These are phyloP conservation scores for Zenarchopterus dispar DNA, from an alignment of 2,797 vertebrate genomes.

Conservation along the genomic window DNA sequence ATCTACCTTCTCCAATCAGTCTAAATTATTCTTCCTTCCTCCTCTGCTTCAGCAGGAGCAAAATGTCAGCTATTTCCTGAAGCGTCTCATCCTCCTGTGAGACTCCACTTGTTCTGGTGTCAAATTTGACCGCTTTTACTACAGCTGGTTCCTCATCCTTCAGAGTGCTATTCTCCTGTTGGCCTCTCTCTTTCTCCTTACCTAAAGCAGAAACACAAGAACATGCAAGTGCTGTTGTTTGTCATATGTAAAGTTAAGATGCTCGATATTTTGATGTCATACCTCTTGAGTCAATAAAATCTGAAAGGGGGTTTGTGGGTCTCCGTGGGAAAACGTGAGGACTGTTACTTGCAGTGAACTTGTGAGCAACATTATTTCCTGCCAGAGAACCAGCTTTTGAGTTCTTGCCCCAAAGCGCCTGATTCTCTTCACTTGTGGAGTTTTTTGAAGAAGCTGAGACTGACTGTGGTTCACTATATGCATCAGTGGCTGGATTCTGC, in stretches of 20 bases:
- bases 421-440: conserved; percentile 24
- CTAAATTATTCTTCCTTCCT: conserved; percentile 14
- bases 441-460: neutral
- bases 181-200: conserved; percentile 24
- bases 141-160: conserved; percentile 21
- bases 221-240: neutral
- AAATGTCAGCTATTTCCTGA: conserved; percentile 70
- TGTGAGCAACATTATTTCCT: conserved; percentile 23
- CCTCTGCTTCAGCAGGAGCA: conserved; percentile 71
- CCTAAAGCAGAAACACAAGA: conserved; percentile 26
- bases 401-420: conserved; percentile 36
- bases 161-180: conserved; percentile 23
- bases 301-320: conserved; percentile 12
- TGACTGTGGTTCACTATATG: conserved; percentile 55
- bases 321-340: conserved; percentile 18
- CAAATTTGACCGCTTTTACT: conserved; percentile 34
- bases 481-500: conserved; percentile 63
- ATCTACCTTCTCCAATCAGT: neutral
- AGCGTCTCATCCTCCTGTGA: conserved; percentile 61
- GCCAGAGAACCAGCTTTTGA: conserved; percentile 9
- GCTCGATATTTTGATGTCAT: conserved; percentile 10
- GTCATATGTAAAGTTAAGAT: too few relatives aligned
- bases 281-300: conserved; percentile 44
- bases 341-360: conserved; percentile 2
- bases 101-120: conserved; percentile 25